Conservation (phyloP, 2,113 vertebrate genomes). For the Calypte anna region DNA sequence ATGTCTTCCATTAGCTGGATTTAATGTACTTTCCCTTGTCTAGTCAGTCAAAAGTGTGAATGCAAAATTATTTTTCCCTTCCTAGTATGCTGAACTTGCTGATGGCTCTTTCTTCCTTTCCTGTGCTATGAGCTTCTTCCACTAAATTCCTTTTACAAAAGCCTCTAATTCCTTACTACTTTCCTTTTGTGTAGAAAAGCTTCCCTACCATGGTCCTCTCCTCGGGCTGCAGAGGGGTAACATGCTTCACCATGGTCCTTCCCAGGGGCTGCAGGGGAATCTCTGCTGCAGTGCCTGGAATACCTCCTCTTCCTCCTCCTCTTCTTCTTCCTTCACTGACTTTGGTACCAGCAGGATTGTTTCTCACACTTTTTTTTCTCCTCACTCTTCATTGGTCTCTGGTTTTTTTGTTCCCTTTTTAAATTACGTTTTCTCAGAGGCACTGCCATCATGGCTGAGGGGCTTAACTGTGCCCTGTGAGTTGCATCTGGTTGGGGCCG, state of each 20-base stretch:
- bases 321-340: not conserved
- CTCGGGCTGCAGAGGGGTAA: not conserved
- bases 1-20: not conserved
- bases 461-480: not conserved
- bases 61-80: not conserved
- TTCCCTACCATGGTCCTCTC: not conserved
- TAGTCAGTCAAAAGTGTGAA: not conserved
- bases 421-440: not conserved
- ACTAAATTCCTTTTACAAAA: not conserved
- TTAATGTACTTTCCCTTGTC: not conserved
- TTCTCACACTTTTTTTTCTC: not conserved
- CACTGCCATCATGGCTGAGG: fast-evolving
- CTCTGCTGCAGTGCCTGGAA: fast-evolving
- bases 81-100: not conserved
- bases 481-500: fast-evolving
- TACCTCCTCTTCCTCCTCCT: not conserved
- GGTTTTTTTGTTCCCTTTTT: not conserved
- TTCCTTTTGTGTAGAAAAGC: not conserved
- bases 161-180: not conserved
- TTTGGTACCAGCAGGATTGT: not conserved
- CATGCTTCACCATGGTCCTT: not conserved
- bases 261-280: not conserved
- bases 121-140: not conserved
- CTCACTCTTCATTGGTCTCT: not conserved
- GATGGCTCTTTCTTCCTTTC: not conserved